Conservation (phyloP, 2,113 vertebrate genomes). For the Paratilapia polleni region DNA sequence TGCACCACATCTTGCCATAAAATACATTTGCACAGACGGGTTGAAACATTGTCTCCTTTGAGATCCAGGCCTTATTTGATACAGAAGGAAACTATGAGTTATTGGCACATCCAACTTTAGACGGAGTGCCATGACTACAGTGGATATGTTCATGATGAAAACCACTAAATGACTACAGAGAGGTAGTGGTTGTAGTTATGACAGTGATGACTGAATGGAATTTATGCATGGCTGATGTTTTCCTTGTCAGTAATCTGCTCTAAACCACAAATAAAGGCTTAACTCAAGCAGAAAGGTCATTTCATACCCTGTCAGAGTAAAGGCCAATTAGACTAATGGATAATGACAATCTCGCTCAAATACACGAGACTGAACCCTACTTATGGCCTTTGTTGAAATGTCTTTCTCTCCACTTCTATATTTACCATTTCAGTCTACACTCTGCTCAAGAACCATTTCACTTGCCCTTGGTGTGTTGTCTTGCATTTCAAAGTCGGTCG, state of each 20-base stretch:
- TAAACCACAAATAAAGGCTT: conserved; percentile 21
- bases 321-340: conserved; percentile 47
- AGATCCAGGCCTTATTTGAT: not conserved
- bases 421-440: conserved; percentile 4
- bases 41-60: conserved; percentile 85
- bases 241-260: conserved; percentile 34
- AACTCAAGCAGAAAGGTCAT: conserved; percentile 35
- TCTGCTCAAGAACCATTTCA: not conserved
- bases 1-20: conserved; percentile 81
- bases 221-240: not conserved
- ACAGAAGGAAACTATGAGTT: not conserved
- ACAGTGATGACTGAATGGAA: conserved; percentile 8
- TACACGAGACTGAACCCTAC: conserved; percentile 4
- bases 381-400: conserved; percentile 24
- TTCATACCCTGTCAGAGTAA: conserved; percentile 42
- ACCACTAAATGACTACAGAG: not conserved
- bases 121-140: not conserved
- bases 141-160: not conserved
- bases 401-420: conserved; percentile 12
- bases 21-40: conserved; percentile 83
- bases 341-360: conserved; percentile 33
- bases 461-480: not conserved
- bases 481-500: conserved; percentile 2
- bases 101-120: not conserved
- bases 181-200: not conserved